phyloP scores from a whole-genome alignment of 2,113 vertebrate genomes.

The Perca flavescens region DNA sequence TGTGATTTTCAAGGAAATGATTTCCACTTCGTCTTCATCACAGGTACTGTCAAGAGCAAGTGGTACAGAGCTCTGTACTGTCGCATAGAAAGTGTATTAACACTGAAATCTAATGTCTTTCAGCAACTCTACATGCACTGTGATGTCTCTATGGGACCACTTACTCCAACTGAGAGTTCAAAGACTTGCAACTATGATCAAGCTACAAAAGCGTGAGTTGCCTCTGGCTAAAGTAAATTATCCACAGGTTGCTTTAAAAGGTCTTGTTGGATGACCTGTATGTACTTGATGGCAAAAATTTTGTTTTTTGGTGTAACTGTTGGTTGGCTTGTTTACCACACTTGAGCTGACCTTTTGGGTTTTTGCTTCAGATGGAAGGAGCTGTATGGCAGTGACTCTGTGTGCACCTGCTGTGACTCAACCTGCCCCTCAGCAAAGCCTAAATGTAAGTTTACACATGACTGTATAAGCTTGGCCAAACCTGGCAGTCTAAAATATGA shows the following conservation, averaged over 20 bases:
- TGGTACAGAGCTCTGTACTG: rapidly evolving
- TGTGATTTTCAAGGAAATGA: constrained; percentile 57
- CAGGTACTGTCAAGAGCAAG: constrained; percentile 43
- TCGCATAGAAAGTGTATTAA: not conserved
- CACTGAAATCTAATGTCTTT: not conserved
- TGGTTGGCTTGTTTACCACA: too few species aligned
- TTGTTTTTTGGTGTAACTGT: too few species aligned
- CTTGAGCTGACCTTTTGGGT: too few species aligned
- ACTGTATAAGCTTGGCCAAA: too few species aligned
- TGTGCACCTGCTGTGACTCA: constrained; percentile 75
- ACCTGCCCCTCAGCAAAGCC: constrained; percentile 30
- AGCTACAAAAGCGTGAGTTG: constrained; percentile 19
- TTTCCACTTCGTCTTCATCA: not conserved
- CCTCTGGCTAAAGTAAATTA: not conserved
- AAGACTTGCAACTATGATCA: constrained; percentile 78
- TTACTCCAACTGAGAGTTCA: constrained; percentile 30
- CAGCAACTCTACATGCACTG: constrained; percentile 81
- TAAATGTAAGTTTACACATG: too few species aligned
- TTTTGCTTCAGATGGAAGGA: constrained; percentile 77
- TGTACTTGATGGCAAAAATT: not conserved
- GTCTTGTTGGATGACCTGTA: not conserved
- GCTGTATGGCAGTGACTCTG: constrained; percentile 52
- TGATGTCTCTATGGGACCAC: constrained; percentile 49
- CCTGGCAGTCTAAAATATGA: not conserved
- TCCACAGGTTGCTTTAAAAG: not conserved